These are phyloP conservation scores for Thecophora atra DNA, from an alignment of 2,888 invertebrate genomes.

Conservation along the genomic window DNA sequence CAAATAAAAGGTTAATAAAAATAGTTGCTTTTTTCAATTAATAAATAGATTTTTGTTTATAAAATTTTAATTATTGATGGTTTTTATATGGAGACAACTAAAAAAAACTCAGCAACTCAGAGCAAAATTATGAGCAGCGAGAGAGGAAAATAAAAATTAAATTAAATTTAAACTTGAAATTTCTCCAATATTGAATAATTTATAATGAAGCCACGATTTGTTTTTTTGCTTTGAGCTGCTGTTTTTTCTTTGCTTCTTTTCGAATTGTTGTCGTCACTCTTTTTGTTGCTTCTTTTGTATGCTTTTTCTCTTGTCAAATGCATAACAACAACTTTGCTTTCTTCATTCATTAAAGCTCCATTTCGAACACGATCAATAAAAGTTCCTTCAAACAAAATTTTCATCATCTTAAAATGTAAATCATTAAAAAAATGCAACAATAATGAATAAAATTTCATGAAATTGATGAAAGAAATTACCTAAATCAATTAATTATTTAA, in stretches of 20 bases:
- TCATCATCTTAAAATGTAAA: too few species aligned
- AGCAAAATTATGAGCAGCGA: background rate
- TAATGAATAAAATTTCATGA: too few species aligned
- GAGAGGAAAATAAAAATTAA: background rate
- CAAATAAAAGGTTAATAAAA: conserved; percentile 50
- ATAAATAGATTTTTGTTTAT: conserved; percentile 15
- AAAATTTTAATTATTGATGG: conserved; percentile 4
- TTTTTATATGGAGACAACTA: conserved; percentile 9
- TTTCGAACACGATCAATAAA: conserved; percentile 59
- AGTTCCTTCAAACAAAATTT: conserved; percentile 20
- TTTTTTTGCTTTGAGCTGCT: conserved; percentile 16
- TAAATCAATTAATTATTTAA: too few species aligned
- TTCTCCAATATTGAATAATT: background rate
- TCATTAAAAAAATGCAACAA: too few species aligned
- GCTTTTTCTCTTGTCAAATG: conserved; percentile 31
- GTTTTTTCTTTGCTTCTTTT: background rate
- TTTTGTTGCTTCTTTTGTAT: conserved; percentile 19
- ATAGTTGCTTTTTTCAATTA: conserved; percentile 28
- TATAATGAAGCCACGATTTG: conserved; percentile 27
- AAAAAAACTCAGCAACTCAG: background rate
- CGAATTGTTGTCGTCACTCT: background rate
- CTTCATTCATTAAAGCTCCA: conserved; percentile 52
- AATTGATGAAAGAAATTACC: too few species aligned
- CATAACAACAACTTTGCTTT: conserved; percentile 46
- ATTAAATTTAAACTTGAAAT: background rate